Percentiles rank a stretch among this genome's conserved stretches.
Evolutionary conservation across 1,140 invertebrate species (phyloP).

Genomic region (Eubasilissa regina): DNA sequence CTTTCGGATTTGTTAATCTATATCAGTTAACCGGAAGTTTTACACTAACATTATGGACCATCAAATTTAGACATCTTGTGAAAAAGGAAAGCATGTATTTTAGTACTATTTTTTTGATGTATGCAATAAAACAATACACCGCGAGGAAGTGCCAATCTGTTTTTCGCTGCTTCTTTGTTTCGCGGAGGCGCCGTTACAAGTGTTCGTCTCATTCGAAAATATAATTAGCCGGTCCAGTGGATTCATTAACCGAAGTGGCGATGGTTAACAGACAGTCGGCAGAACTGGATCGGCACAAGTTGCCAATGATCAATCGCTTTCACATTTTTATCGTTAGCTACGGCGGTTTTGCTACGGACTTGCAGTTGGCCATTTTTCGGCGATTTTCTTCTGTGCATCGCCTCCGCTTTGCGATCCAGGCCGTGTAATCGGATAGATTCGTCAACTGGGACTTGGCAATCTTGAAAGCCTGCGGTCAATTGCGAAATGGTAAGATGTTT

Average conservation of each 20-base stretch:
- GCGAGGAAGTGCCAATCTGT: not conserved
- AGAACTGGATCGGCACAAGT: not conserved
- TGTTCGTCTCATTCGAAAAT: conserved; percentile 8
- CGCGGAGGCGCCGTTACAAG: not conserved
- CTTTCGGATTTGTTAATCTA: too few relatives aligned
- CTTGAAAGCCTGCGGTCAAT: conserved; percentile 11
- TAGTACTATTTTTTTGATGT: not conserved
- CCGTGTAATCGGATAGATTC: conserved; percentile 14
- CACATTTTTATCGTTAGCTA: conserved; percentile 24
- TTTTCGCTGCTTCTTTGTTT: not conserved
- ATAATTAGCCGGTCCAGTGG: conserved; percentile 29
- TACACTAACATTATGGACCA: too few relatives aligned
- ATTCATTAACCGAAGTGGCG: conserved; percentile 2
- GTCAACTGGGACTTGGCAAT: conserved; percentile 6
- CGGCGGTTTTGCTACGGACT: conserved; percentile 13
- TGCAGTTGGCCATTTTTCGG: not conserved
- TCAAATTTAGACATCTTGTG: not conserved
- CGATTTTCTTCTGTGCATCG: conserved; percentile 29
- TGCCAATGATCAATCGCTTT: conserved; percentile 20
- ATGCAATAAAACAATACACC: not conserved
- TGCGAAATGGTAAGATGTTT: not conserved
- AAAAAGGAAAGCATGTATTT: not conserved
- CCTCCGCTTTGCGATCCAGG: not conserved
- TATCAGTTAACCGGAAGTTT: too few relatives aligned
- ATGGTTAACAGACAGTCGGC: not conserved